A percentile compares a stretch with the other conserved stretches of the same genome.
phyloP scores from a whole-genome alignment of 92 coral and sea anemone genomes.

The Plumapathes pennacea region DNA sequence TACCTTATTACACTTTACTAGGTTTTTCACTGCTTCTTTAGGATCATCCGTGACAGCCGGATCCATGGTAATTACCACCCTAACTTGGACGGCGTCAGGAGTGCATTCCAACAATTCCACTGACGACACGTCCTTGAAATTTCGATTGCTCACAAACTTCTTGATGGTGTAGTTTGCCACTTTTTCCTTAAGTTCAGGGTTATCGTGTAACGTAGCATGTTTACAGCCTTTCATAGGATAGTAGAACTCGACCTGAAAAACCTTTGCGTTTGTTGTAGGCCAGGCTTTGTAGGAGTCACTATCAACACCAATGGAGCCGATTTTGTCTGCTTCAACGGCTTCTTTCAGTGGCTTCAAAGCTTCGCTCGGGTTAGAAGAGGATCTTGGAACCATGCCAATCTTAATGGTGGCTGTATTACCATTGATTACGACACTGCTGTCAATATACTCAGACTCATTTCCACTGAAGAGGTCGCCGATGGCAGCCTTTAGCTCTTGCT shows the following conservation, averaged over 20 bases:
- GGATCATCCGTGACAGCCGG: no score
- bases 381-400: constrained; percentile 25
- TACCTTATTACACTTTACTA: no score
- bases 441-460: not conserved
- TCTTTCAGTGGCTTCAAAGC: constrained; percentile 16
- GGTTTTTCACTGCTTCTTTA: no score
- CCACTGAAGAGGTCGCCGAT: constrained; percentile 1
- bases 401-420: constrained; percentile 5
- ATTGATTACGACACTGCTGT: not conserved
- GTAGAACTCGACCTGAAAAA: constrained; percentile 3
- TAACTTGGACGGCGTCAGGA: no score
- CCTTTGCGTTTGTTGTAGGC: constrained; percentile 18
- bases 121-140: no score
- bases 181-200: no score
- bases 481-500: not conserved
- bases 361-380: constrained; percentile 3
- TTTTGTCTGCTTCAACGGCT: not conserved
- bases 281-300: constrained; percentile 9
- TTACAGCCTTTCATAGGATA: constrained; percentile 10
- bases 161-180: no score
- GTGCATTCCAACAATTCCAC: no score
- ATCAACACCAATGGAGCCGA: constrained; percentile 9
- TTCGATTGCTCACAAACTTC: no score
- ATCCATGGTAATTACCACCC: no score
- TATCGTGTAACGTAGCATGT: no score